Percentiles rank a stretch among this genome's conserved stretches.
phyloP scores from a whole-genome alignment of 2,797 vertebrate genomes.

The Hoplostethus mediterraneus region DNA sequence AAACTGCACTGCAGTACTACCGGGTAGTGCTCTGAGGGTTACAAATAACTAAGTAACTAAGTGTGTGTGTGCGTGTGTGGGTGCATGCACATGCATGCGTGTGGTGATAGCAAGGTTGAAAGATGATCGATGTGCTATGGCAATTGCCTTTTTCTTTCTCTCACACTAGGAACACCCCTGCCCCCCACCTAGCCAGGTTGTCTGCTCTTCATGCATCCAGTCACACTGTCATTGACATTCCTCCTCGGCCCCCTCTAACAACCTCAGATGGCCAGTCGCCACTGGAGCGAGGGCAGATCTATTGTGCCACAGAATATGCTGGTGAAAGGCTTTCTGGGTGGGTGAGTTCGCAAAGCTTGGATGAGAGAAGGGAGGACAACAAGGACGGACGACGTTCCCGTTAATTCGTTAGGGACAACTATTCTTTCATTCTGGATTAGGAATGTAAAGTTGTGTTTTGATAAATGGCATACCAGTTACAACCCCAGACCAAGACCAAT shows the following conservation, averaged over 20 bases:
- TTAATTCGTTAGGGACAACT: conserved; percentile 26
- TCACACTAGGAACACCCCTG: conserved; percentile 29
- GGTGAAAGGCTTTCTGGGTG: conserved; percentile 75
- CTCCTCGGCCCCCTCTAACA: conserved; percentile 49
- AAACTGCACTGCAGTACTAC: conserved; percentile 3
- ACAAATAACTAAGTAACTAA: conserved; percentile 4
- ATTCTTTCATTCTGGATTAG: conserved; percentile 22
- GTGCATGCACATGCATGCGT: conserved; percentile 5
- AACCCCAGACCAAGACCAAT: conserved; percentile 6
- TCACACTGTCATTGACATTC: conserved; percentile 60
- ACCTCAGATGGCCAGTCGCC: conserved; percentile 72
- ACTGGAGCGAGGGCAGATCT: conserved; percentile 76
- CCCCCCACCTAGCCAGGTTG: conserved; percentile 24
- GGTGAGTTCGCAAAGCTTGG: conserved; percentile 58
- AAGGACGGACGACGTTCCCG: conserved; percentile 52
- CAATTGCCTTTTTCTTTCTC: conserved; percentile 34
- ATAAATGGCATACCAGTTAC: no score
- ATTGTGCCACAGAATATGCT: conserved; percentile 72
- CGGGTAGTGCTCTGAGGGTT: conserved; percentile 46
- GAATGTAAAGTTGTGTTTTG: conserved; percentile 14
- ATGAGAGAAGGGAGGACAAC: conserved; percentile 60
- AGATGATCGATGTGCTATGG: conserved; percentile 47
- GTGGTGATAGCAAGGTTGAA: conserved; percentile 23
- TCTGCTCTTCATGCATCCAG: conserved; percentile 43
- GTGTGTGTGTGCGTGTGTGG: not conserved